Base-by-base conservation (phyloP, 2,888 invertebrate species). In the Eurytoma adleriae region DNA sequence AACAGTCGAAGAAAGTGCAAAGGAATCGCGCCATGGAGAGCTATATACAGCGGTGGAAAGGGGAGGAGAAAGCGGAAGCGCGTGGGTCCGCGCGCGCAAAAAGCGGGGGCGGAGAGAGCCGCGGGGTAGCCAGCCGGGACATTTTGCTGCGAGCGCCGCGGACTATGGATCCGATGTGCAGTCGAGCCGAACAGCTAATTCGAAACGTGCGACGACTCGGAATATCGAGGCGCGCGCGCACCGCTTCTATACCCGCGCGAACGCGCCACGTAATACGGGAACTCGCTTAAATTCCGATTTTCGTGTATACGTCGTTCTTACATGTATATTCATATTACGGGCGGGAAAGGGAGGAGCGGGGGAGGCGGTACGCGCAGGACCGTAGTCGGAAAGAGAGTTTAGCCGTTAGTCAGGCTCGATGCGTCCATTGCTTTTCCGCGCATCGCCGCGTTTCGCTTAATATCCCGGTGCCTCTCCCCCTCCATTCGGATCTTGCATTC, bases 161-260 rank as follows among this genome's bases (percentile, higher is more conserved):
- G 85, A 85, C 86, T 84, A 86, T 87, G 87, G 88, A 88, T 88
- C 85, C 86, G 83, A 87, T 87, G 88, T 86, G 89, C 89, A 89
- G 85, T 84, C 86, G 84, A 87, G 86, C 85, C 84, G 88, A 90
- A 90, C 89, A 86, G 88, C 88, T 90, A 90, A 90, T 90, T 90
- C 86, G 87, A 87, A 86, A 90, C 90, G 90, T 90, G 90, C 87
- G 86, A 87, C 86, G 89, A 90, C 87, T 89, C 78, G 87, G 84
- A 89, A 90, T 89, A 86, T 83, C 84, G 82, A 83, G 61, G 54
- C 48, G 70, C 30, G 24, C 20, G 18, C 20, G 64, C 30, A 0
- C 27, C 62, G 2, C 30, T 10, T 30, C 54, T 14, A 14, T 14
- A 4, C 16, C 54, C n/a, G 57, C 27, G 30, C 40, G 16, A 56